Percentiles rank a stretch among this genome's conserved stretches.
These are phyloP conservation scores for Rutilus rutilus DNA, from an alignment of 2,113 vertebrate genomes.

Conservation along the genomic window DNA sequence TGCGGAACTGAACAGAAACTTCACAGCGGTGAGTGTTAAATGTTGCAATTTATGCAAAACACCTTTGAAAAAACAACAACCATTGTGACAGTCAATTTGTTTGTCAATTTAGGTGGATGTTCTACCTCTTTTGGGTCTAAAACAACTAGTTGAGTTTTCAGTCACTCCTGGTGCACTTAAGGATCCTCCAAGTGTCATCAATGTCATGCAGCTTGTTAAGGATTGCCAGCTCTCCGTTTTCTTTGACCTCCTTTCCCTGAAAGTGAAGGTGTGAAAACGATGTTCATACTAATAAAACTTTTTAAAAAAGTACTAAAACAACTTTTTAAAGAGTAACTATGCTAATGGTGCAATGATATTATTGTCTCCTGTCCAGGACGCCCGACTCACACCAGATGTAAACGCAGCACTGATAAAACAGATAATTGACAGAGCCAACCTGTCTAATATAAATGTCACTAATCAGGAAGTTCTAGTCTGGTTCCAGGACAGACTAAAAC, in stretches of 20 bases:
- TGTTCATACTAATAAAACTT: not conserved
- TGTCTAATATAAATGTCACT: slow-evolving; percentile 24
- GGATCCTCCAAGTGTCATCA: not conserved
- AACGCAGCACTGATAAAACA: slow-evolving; percentile 43
- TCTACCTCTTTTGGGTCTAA: slow-evolving; percentile 27
- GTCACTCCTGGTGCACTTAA: slow-evolving; percentile 36
- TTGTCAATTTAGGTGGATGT: slow-evolving; percentile 40
- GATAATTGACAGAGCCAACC: slow-evolving; percentile 47
- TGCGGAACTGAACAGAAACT: slow-evolving; percentile 23
- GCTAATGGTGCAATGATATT: not conserved
- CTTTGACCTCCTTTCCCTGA: slow-evolving; percentile 38
- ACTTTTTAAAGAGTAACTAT: too few species aligned
- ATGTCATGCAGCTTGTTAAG: slow-evolving; percentile 20
- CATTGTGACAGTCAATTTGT: not conserved
- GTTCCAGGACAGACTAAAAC: slow-evolving; percentile 40
- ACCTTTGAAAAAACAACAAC: not conserved
- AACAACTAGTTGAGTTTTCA: slow-evolving; percentile 43
- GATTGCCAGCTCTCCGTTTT: slow-evolving; percentile 36
- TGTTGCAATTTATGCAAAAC: not conserved
- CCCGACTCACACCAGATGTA: slow-evolving; percentile 34
- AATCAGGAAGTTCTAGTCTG: slow-evolving; percentile 40
- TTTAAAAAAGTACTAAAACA: too few species aligned
- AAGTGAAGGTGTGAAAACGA: slow-evolving; percentile 28
- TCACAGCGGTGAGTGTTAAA: slow-evolving; percentile 47
- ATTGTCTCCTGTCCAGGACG: slow-evolving; percentile 19